Conservation (phyloP, 2,797 vertebrate genomes). For the Crypturellus tataupa region DNA sequence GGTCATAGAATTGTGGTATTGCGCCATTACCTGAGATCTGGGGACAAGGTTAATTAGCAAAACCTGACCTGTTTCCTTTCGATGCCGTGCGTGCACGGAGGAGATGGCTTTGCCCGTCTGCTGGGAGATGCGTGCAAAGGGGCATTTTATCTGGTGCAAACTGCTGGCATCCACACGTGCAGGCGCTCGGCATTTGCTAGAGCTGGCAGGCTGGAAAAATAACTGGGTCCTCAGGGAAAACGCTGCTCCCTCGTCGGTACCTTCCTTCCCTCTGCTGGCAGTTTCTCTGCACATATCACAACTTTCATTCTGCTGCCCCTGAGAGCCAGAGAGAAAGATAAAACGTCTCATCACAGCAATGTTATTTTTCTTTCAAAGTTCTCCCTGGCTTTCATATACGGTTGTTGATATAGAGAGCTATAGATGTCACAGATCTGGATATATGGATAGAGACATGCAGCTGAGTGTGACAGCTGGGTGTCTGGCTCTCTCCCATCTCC, state of each 20-base stretch:
- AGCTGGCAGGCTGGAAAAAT: slow-evolving; percentile 32
- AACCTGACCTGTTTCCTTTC: background rate
- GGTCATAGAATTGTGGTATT: background rate
- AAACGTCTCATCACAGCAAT: slow-evolving; percentile 19
- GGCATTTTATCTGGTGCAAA: accelerated
- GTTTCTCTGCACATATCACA: slow-evolving; percentile 11
- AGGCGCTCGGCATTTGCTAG: background rate
- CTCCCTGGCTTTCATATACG: background rate
- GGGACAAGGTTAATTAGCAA: background rate
- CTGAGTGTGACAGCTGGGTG: slow-evolving; percentile 5
- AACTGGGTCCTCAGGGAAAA: slow-evolving; percentile 35
- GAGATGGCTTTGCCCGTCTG: background rate
- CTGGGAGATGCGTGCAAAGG: background rate
- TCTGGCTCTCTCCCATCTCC: slow-evolving; percentile 4
- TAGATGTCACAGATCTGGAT: slow-evolving; percentile 7
- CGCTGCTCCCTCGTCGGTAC: background rate
- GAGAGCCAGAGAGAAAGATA: slow-evolving; percentile 35
- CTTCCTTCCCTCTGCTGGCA: slow-evolving; percentile 64
- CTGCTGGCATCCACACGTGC: background rate
- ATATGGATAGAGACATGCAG: slow-evolving; percentile 21
- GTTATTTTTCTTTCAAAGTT: slow-evolving; percentile 37
- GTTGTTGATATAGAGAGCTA: slow-evolving; percentile 13
- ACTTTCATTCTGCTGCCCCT: slow-evolving; percentile 41
- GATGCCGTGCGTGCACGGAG: background rate
- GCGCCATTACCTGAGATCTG: background rate